A percentile compares a stretch with the other conserved stretches of the same genome.
phyloP scores from a whole-genome alignment of 2,888 invertebrate genomes.

The Blastobasis lacticolella region DNA sequence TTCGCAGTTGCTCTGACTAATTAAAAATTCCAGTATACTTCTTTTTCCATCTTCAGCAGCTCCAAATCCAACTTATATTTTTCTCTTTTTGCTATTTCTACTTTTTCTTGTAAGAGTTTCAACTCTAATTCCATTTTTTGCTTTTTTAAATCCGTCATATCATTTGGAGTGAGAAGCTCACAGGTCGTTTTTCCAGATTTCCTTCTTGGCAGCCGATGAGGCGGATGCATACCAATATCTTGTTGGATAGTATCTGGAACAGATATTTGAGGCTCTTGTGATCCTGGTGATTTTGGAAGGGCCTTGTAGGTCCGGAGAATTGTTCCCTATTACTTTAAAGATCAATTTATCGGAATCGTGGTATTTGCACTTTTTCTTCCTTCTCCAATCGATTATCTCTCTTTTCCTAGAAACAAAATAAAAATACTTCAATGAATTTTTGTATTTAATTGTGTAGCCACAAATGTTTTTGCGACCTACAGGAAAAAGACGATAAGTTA shows the following conservation, averaged over 20 bases:
- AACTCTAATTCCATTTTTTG: slow-evolving; percentile 5
- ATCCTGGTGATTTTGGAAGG: slow-evolving; percentile 3
- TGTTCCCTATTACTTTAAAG: slow-evolving; percentile 3
- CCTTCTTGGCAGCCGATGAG: background rate
- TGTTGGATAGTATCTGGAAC: background rate
- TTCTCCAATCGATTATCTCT: slow-evolving; percentile 2
- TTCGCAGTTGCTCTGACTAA: no score
- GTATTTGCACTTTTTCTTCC: slow-evolving; percentile 6
- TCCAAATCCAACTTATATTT: slow-evolving; percentile 4
- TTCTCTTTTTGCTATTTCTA: slow-evolving; percentile 3
- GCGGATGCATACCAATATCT: background rate
- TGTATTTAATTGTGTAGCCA: no score
- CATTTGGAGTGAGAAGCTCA: background rate
- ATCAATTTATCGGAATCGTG: slow-evolving; percentile 4
- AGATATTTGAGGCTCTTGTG: background rate
- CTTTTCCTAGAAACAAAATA: slow-evolving; percentile 4
- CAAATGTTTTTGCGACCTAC: no score
- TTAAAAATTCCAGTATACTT: background rate
- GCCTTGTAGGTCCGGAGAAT: slow-evolving; percentile 1
- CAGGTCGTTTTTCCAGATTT: slow-evolving; percentile 1
- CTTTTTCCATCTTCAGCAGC: slow-evolving; percentile 2
- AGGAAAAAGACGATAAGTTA: no score
- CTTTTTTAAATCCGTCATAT: slow-evolving; percentile 2
- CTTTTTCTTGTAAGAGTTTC: slow-evolving; percentile 2
- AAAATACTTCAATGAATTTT: no score